Percentiles rank a stretch among this genome's conserved stretches.
Evolutionary conservation across 2,888 invertebrate species (phyloP).

Genomic region (Cerastoderma edule): DNA sequence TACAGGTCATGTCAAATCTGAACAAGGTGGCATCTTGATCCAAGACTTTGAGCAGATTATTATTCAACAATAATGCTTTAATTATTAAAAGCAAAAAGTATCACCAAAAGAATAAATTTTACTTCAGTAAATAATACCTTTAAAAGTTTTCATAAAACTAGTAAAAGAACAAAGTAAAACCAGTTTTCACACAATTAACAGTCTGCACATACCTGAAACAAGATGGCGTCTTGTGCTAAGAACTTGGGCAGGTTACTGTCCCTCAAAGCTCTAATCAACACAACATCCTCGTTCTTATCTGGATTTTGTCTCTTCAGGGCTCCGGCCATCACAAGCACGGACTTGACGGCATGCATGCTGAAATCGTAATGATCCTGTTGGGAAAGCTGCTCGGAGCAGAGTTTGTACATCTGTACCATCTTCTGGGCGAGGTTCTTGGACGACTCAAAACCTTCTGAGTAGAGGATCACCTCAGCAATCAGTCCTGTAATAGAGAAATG

Average conservation of each 20-base stretch:
- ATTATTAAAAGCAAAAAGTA: too few species aligned
- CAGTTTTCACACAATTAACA: too few species aligned
- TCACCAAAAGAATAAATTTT: too few species aligned
- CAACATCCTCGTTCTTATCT: constrained; percentile 91
- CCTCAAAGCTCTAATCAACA: constrained; percentile 91
- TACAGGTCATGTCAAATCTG: too few species aligned
- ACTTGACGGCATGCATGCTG: constrained; percentile 87
- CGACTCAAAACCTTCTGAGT: constrained; percentile 96
- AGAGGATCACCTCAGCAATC: constrained; percentile 95
- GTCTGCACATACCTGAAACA: constrained; percentile 92
- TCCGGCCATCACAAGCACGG: constrained; percentile 95
- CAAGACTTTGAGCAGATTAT: too few species aligned
- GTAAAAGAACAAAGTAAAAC: too few species aligned
- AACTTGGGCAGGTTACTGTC: constrained; percentile 97
- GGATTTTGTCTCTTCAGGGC: constrained; percentile 93
- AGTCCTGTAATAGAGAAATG: constrained; percentile 73
- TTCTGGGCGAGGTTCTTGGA: constrained; percentile 94
- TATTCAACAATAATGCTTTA: too few species aligned
- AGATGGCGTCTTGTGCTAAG: constrained; percentile 91
- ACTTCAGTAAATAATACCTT: too few species aligned
- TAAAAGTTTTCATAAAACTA: too few species aligned
- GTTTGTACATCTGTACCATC: constrained; percentile 96
- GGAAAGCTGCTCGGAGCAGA: constrained; percentile 95
- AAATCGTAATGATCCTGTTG: constrained; percentile 97
- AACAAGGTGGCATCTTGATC: too few species aligned